A percentile compares a stretch with the other conserved stretches of the same genome.
These are phyloP conservation scores for Poecilia wingei DNA, from an alignment of 2,797 vertebrate species.

Conservation along the genomic window DNA sequence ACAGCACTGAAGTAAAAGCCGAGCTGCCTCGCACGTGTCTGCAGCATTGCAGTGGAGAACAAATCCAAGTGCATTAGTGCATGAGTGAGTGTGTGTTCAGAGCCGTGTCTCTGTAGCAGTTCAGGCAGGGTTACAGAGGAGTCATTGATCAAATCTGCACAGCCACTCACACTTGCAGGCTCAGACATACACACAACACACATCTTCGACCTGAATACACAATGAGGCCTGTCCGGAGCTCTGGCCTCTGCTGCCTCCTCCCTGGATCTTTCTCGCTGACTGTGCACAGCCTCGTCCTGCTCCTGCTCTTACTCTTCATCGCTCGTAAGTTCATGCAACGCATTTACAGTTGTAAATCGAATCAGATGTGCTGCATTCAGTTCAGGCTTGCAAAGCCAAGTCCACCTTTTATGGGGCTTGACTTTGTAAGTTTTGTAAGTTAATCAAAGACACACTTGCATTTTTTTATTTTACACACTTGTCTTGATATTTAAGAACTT, in stretches of 20 bases:
- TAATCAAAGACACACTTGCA: neutral
- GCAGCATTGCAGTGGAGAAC: constrained; percentile 61
- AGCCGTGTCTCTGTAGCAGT: constrained; percentile 52
- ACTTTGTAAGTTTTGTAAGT: neutral
- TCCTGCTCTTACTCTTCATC: constrained; percentile 69
- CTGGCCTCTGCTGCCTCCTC: constrained; percentile 69
- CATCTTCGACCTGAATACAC: constrained; percentile 69
- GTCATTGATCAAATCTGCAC: constrained; percentile 71
- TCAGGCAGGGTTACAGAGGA: constrained; percentile 71
- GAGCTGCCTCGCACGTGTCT: constrained; percentile 45
- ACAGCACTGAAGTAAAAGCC: constrained; percentile 41
- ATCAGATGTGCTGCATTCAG: constrained; percentile 39
- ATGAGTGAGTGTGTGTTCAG: constrained; percentile 20
- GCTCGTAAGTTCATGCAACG: constrained; percentile 67
- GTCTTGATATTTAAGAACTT: neutral
- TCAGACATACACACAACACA: constrained; percentile 30
- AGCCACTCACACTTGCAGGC: constrained; percentile 12
- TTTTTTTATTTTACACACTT: neutral
- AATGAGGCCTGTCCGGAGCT: constrained; percentile 79
- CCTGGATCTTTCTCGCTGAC: constrained; percentile 61
- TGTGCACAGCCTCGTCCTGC: constrained; percentile 66
- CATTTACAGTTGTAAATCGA: constrained; percentile 28
- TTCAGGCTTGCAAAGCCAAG: neutral
- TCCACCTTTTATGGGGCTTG: neutral
- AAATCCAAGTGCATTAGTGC: constrained; percentile 38